A percentile compares a stretch with the other conserved stretches of the same genome.
These are phyloP conservation scores for Microtus richardsoni DNA, from an alignment of 2,113 vertebrate species.

Conservation along the genomic window DNA sequence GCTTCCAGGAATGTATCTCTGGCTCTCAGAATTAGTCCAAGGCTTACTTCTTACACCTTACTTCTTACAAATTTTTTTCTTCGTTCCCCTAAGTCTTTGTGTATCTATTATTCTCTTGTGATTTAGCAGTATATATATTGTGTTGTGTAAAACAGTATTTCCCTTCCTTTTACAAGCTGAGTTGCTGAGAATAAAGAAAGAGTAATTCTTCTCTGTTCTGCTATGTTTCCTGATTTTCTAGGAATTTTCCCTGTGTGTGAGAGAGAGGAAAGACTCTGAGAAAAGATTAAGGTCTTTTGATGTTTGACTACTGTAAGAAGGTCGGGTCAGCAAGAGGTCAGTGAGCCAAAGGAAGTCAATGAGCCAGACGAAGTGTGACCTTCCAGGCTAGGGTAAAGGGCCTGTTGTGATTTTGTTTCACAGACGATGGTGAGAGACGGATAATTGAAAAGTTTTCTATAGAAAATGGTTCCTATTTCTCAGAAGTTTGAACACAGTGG, in stretches of 20 bases:
- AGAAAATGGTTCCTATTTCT: not conserved
- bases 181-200: constrained; percentile 1
- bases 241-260: not conserved
- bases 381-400: not conserved
- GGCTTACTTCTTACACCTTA: not conserved
- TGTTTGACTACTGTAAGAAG: constrained; percentile 16
- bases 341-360: not conserved
- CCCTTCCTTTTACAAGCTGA: not conserved
- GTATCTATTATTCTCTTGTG: not conserved
- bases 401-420: not conserved
- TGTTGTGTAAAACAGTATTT: not conserved
- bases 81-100: not conserved
- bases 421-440: not conserved
- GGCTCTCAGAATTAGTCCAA: not conserved
- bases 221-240: constrained; percentile 47
- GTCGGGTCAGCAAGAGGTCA: not conserved
- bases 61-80: not conserved
- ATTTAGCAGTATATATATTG: not conserved
- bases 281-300: constrained; percentile 32
- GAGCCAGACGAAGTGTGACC: not conserved
- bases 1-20: constrained; percentile 16
- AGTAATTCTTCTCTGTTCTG: not conserved
- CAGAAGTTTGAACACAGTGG: not conserved
- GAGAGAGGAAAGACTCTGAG: not conserved
- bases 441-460: not conserved